A percentile compares a stretch with the other conserved stretches of the same genome.
These are phyloP conservation scores for Tryphoninae sp. DNA, from an alignment of 2,888 invertebrate species.

Conservation along the genomic window DNA sequence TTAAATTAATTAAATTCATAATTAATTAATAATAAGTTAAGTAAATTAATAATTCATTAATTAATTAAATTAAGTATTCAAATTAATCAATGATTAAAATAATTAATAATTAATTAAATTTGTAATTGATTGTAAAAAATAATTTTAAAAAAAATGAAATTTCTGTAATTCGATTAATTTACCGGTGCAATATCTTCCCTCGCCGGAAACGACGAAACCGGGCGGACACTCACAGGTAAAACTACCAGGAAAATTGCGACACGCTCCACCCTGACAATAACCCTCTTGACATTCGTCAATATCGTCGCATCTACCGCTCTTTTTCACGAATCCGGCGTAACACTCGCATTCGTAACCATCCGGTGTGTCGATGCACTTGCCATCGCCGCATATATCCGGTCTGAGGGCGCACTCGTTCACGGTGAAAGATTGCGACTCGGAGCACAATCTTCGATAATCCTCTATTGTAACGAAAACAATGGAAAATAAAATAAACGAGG, in stretches of 20 bases:
- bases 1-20: neutral
- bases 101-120: too few species aligned
- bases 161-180: conserved; percentile 27
- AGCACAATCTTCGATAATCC: conserved; percentile 85
- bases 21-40: neutral
- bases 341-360: conserved; percentile 92
- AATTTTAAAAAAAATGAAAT: neutral
- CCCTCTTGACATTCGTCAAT: conserved; percentile 91
- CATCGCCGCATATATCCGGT: conserved; percentile 89
- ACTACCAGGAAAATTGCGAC: conserved; percentile 88
- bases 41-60: too few species aligned
- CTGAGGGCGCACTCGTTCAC: conserved; percentile 90
- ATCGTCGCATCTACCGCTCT: conserved; percentile 83
- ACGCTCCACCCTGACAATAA: conserved; percentile 89
- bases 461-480: conserved; percentile 78
- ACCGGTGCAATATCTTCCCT: conserved; percentile 90
- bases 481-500: conserved; percentile 11
- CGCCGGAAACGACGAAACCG: conserved; percentile 91
- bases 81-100: too few species aligned
- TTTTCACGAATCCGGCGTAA: conserved; percentile 85
- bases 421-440: conserved; percentile 72
- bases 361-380: conserved; percentile 88
- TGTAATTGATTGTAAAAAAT: too few species aligned
- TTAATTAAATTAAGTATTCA: too few species aligned
- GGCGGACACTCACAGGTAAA: conserved; percentile 90